Evolutionary conservation across 2,113 vertebrate species (phyloP).

Genomic region (Psittacus erithacus): DNA sequence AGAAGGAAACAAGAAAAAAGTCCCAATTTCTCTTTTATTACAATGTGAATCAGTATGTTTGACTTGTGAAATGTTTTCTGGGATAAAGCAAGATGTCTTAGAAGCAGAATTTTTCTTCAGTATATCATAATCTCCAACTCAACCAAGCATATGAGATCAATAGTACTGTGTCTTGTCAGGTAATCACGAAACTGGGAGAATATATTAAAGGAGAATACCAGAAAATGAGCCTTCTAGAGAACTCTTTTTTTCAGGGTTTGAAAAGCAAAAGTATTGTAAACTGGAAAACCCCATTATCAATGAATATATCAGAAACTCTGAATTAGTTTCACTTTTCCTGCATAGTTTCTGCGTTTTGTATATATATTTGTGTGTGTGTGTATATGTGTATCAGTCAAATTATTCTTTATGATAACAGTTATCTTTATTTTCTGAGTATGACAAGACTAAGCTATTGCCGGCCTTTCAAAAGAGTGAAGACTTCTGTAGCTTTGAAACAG

Average conservation of each 20-base stretch:
- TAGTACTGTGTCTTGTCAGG: slow-evolving; percentile 20
- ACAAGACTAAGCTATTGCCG: not conserved
- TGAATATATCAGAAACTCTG: not conserved
- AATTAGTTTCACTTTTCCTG: not conserved
- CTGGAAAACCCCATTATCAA: not conserved
- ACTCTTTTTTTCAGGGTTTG: not conserved
- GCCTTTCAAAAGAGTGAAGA: not conserved
- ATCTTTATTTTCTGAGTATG: not conserved
- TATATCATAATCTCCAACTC: slow-evolving; percentile 34
- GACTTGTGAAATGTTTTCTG: not conserved
- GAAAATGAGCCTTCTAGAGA: not conserved
- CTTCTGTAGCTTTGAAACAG: not conserved
- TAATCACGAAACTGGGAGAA: not conserved
- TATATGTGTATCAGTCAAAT: not conserved
- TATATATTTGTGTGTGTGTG: not conserved
- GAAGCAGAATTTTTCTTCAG: not conserved
- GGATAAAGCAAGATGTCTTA: not conserved
- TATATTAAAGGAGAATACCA: not conserved
- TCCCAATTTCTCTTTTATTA: not conserved
- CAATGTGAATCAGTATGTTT: slow-evolving; percentile 6
- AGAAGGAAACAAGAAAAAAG: not conserved
- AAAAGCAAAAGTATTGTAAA: not conserved
- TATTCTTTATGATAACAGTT: not conserved
- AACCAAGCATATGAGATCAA: slow-evolving; percentile 15
- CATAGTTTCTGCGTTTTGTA: not conserved